Evolutionary conservation across 2,797 vertebrate species (phyloP).

Genomic region (Borostomias antarcticus): DNA sequence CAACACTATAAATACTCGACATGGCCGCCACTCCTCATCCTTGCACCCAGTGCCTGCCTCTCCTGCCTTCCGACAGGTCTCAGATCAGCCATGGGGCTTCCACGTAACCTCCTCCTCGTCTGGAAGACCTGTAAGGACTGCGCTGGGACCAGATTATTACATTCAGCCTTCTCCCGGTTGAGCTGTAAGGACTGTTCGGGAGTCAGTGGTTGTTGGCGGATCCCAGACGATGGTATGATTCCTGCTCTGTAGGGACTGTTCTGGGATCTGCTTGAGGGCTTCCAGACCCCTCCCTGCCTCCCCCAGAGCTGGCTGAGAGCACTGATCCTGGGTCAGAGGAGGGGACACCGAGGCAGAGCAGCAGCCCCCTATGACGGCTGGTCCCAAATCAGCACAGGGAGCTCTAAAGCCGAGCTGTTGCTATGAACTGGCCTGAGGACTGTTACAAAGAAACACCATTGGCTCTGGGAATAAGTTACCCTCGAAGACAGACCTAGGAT

Average conservation of each 20-base stretch:
- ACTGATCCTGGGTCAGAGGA: constrained; percentile 53
- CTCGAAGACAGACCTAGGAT: constrained; percentile 2
- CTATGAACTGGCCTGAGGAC: constrained; percentile 52
- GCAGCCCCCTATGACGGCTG: constrained; percentile 57
- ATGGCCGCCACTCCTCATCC: constrained; percentile 64
- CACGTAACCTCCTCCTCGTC: constrained; percentile 61
- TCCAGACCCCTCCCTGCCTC: not conserved
- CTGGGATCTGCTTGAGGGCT: not conserved
- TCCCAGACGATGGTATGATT: not conserved
- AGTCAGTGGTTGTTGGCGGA: constrained; percentile 31
- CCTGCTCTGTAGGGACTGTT: constrained; percentile 7
- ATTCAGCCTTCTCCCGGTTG: constrained; percentile 19
- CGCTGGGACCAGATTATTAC: constrained; percentile 52
- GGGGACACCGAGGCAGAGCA: constrained; percentile 36
- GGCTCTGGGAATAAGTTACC: not conserved
- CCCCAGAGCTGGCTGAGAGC: constrained; percentile 22
- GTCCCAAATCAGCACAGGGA: constrained; percentile 41
- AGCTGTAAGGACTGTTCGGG: constrained; percentile 59
- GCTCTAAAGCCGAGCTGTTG: constrained; percentile 28
- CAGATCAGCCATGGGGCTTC: constrained; percentile 68
- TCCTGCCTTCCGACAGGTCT: constrained; percentile 75
- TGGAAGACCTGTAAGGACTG: constrained; percentile 47
- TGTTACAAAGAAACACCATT: constrained; percentile 46
- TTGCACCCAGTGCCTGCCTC: constrained; percentile 78
- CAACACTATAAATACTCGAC: constrained; percentile 1